Evolutionary conservation across 2,888 invertebrate genomes (phyloP).

Genomic region (Caenorhabditis virilis): DNA sequence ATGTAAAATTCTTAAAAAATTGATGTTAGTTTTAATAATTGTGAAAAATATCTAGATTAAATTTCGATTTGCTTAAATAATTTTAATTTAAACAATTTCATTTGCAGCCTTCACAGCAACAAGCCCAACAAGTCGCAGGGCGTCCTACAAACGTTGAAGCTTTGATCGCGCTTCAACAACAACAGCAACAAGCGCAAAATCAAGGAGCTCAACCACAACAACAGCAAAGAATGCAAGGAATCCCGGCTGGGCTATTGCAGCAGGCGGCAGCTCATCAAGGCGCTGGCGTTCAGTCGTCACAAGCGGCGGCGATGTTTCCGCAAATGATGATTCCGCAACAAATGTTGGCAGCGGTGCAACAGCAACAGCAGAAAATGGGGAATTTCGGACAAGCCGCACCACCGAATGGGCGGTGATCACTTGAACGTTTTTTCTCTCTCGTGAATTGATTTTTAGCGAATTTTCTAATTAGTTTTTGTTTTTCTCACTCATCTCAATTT

Average conservation of each 20-base stretch:
- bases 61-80: neutral
- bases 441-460: no score
- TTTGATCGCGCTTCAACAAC: slow-evolving; percentile 6
- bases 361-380: slow-evolving; percentile 8
- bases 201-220: slow-evolving; percentile 6
- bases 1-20: neutral
- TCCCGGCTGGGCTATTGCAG: neutral
- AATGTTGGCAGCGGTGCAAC: slow-evolving; percentile 5
- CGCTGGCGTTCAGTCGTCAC: neutral
- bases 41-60: neutral
- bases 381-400: neutral
- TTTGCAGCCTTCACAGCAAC: slow-evolving; percentile 11
- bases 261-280: neutral
- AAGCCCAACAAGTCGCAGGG: slow-evolving; percentile 4
- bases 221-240: slow-evolving; percentile 4
- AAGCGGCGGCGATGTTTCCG: neutral
- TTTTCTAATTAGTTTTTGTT: neutral
- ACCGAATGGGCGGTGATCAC: slow-evolving; percentile 2
- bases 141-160: neutral
- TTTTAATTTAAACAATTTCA: slow-evolving; percentile 1
- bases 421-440: no score
- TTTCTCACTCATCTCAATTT: no score
- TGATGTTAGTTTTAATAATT: neutral
- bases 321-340: neutral
- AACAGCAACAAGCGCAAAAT: slow-evolving; percentile 12